phyloP scores from a whole-genome alignment of 2,888 invertebrate genomes.

The Callimorpha dominula region DNA sequence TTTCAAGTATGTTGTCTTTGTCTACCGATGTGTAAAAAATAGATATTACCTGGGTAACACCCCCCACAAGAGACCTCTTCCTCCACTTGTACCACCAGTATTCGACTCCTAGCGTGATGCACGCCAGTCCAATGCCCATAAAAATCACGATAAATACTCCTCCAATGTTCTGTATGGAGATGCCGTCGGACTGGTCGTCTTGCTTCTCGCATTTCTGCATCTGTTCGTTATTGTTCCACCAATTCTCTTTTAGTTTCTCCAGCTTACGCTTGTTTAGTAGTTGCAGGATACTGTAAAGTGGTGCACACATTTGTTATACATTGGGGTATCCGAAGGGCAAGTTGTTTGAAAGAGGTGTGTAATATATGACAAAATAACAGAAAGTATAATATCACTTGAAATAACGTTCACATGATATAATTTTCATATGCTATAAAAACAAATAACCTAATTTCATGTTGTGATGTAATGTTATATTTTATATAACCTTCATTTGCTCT shows the following conservation, averaged over 20 bases:
- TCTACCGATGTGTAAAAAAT: background rate
- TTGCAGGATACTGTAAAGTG: constrained; percentile 92
- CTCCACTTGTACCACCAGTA: constrained; percentile 97
- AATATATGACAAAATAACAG: too few species aligned
- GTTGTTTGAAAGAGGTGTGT: too few species aligned
- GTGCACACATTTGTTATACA: too few species aligned
- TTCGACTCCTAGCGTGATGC: constrained; percentile 96
- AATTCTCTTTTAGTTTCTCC: constrained; percentile 97
- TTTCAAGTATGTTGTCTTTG: too few species aligned
- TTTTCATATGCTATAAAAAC: too few species aligned
- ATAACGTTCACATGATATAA: too few species aligned
- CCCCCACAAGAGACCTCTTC: constrained; percentile 87
- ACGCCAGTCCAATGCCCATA: constrained; percentile 97
- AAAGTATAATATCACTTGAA: too few species aligned
- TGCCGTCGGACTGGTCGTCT: constrained; percentile 98
- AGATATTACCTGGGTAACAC: constrained; percentile 86
- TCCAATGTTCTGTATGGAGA: constrained; percentile 98
- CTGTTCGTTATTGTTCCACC: constrained; percentile 97
- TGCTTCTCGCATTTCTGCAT: constrained; percentile 93
- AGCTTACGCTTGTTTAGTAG: constrained; percentile 96
- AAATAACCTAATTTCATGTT: too few species aligned
- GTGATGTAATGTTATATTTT: too few species aligned
- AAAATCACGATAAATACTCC: constrained; percentile 99
- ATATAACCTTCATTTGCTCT: too few species aligned
- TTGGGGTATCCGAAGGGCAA: too few species aligned